Conservation (phyloP, 2,113 vertebrate species). For the Halichoerus grypus region DNA sequence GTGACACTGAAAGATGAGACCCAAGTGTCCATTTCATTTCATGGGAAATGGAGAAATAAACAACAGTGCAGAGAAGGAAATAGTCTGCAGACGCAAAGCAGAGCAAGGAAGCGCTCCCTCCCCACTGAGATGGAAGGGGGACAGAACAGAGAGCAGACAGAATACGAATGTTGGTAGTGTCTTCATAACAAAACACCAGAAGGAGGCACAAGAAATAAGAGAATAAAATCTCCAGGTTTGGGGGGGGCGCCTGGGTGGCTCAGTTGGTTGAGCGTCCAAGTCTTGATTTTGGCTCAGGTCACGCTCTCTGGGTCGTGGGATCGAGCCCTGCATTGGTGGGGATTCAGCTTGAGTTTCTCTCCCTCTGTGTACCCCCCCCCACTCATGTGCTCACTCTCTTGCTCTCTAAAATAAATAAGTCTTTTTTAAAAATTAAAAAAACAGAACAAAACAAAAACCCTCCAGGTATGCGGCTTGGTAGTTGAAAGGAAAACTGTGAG, state of each 20-base stretch:
- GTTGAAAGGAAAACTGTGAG: not conserved
- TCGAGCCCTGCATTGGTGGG: not conserved
- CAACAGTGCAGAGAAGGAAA: not conserved
- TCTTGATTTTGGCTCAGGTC: not conserved
- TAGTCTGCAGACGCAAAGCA: too few relatives aligned
- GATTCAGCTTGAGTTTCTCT: not conserved
- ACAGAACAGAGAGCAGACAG: not conserved
- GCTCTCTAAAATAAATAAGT: not conserved
- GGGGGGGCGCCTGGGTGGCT: not conserved
- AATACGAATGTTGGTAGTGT: not conserved
- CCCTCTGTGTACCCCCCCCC: not conserved
- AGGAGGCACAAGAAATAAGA: not conserved
- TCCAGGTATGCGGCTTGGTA: not conserved
- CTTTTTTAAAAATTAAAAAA: not conserved
- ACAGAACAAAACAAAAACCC: not conserved
- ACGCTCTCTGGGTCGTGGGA: not conserved
- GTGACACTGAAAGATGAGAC: not conserved
- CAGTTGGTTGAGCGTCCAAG: not conserved
- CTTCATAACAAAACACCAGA: not conserved
- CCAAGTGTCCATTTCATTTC: not conserved
- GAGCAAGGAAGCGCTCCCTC: accelerated
- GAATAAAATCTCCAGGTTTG: not conserved
- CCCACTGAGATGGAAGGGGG: not conserved
- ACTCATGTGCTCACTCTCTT: not conserved
- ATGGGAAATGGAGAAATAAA: not conserved